Evolutionary conservation across 2,888 invertebrate species (phyloP).

Genomic region (Capitulum mitella): DNA sequence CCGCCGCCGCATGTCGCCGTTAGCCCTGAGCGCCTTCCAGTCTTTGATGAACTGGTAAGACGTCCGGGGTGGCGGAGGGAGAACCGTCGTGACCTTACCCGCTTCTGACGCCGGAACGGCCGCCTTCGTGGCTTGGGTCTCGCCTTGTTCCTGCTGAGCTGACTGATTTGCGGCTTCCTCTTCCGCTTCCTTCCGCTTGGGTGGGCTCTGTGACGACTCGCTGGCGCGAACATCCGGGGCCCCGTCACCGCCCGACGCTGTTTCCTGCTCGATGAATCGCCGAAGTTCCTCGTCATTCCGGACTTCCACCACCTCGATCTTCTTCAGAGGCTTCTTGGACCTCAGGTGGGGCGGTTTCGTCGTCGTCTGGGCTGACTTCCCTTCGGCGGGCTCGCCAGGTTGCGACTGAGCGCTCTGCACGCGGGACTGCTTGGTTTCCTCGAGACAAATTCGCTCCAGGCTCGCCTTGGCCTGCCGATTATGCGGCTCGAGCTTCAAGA

Average conservation of each 20-base stretch:
- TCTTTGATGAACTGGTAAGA: background rate
- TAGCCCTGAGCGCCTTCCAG: background rate
- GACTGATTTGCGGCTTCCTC: background rate
- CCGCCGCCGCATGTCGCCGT: background rate
- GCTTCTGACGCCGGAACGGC: background rate
- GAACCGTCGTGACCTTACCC: no score
- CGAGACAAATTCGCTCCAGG: background rate
- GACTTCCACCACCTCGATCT: background rate
- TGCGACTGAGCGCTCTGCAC: background rate
- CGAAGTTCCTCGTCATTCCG: background rate
- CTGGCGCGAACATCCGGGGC: background rate
- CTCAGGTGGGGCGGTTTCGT: background rate
- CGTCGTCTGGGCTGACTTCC: background rate
- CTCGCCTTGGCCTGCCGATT: conserved; percentile 59
- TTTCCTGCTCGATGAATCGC: background rate
- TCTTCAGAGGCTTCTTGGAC: conserved; percentile 18
- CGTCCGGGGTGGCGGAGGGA: background rate
- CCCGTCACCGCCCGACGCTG: no score
- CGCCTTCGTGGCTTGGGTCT: background rate
- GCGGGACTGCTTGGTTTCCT: background rate
- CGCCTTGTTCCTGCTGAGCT: background rate
- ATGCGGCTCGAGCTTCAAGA: conserved; percentile 67
- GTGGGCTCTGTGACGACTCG: background rate
- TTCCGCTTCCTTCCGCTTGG: background rate
- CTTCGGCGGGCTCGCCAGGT: background rate